phyloP scores from a whole-genome alignment of 2,797 vertebrate species.

The Cryptoblepharus egeriae region DNA sequence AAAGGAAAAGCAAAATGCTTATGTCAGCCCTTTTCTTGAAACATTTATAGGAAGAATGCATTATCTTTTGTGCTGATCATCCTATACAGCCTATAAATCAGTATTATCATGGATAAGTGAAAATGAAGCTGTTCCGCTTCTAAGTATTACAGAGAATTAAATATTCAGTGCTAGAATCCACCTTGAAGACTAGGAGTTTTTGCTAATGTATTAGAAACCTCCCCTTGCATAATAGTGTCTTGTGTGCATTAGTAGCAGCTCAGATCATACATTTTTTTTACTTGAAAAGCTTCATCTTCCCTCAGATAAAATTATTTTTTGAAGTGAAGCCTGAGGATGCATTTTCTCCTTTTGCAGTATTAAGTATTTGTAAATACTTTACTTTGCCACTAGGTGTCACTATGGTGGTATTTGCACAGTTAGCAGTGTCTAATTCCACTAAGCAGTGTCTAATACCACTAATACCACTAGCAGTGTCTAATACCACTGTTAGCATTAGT shows the following conservation, averaged over 20 bases:
- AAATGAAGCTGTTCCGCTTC: slow-evolving; percentile 48
- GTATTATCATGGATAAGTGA: slow-evolving; percentile 51
- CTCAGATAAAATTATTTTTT: background rate
- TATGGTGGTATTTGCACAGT: slow-evolving; percentile 5
- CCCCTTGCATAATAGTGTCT: background rate
- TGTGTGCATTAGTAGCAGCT: background rate
- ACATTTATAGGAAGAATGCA: slow-evolving; percentile 62
- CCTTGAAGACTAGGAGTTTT: slow-evolving; percentile 37
- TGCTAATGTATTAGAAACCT: background rate
- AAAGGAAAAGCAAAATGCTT: slow-evolving; percentile 57
- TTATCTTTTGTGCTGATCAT: slow-evolving; percentile 66
- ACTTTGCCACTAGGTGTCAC: slow-evolving; percentile 4
- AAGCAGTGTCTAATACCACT: too few species aligned
- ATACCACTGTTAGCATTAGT: background rate
- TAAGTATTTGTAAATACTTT: background rate
- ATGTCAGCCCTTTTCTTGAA: slow-evolving; percentile 56
- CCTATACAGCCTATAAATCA: slow-evolving; percentile 60
- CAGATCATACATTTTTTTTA: slow-evolving; percentile 7
- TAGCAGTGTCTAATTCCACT: background rate
- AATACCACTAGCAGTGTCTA: background rate
- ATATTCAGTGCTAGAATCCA: slow-evolving; percentile 39
- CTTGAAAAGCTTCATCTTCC: too few species aligned
- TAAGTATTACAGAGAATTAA: slow-evolving; percentile 38
- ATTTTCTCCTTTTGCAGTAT: background rate
- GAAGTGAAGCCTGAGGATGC: too few species aligned